A percentile compares a stretch with the other conserved stretches of the same genome.
Evolutionary conservation across 2,888 invertebrate genomes (phyloP).

Genomic region (Tinea semifulvella): DNA sequence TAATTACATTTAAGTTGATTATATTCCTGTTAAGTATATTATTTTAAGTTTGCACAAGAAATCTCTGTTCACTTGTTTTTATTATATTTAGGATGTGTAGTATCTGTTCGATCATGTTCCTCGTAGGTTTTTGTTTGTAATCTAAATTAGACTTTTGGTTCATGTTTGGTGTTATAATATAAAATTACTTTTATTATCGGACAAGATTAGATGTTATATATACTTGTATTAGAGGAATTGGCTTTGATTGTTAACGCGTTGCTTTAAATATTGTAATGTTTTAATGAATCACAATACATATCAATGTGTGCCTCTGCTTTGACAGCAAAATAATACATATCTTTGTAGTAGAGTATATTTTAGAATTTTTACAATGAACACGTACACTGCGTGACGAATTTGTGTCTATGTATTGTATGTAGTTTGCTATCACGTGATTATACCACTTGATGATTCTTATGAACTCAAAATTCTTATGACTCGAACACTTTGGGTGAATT

Average conservation of each 20-base stretch:
- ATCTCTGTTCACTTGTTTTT: no score
- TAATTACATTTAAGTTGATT: no score
- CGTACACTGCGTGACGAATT: conserved; percentile 54
- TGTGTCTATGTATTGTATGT: conserved; percentile 42
- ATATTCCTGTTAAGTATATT: no score
- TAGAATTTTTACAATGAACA: conserved; percentile 25
- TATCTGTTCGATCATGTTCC: no score
- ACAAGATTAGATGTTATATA: no score
- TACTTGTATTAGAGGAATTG: no score
- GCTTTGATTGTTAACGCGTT: conserved; percentile 42
- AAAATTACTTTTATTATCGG: no score
- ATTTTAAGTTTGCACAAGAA: no score
- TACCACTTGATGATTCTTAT: conserved; percentile 60
- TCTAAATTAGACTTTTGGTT: no score
- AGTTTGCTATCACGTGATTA: conserved; percentile 48
- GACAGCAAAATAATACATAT: conserved; percentile 58
- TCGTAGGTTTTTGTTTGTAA: no score
- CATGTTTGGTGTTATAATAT: no score
- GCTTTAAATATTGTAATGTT: conserved; percentile 35
- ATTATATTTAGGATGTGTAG: no score
- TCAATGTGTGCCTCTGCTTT: conserved; percentile 65
- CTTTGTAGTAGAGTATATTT: conserved; percentile 56
- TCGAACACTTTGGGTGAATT: conserved; percentile 55
- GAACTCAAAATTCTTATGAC: conserved; percentile 65
- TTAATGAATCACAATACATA: conserved; percentile 52